Evolutionary conservation across 2,888 invertebrate species (phyloP).

Genomic region (Loripinus fragilis): DNA sequence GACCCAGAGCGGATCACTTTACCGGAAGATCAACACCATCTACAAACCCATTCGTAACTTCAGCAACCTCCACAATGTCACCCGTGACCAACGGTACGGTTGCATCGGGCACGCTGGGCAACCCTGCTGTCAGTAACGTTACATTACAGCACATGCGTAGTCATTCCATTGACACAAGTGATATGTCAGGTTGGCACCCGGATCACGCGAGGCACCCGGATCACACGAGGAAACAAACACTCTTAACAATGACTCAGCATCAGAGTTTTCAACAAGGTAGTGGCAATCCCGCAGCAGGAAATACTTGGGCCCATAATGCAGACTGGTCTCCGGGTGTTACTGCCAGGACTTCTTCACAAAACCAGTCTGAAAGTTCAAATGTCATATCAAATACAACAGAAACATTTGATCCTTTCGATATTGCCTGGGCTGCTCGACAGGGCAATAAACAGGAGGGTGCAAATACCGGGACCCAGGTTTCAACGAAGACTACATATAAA

Average conservation of each 20-base stretch:
- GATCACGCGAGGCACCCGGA: constrained; percentile 62
- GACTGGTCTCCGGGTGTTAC: constrained; percentile 38
- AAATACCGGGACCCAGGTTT: constrained; percentile 55
- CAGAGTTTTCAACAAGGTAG: constrained; percentile 73
- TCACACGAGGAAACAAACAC: constrained; percentile 69
- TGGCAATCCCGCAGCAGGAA: constrained; percentile 47
- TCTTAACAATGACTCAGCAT: constrained; percentile 83
- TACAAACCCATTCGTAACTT: constrained; percentile 67
- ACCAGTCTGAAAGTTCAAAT: constrained; percentile 31
- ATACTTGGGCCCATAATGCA: constrained; percentile 40
- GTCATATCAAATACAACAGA: constrained; percentile 29
- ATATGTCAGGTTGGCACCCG: constrained; percentile 62
- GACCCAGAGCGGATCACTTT: constrained; percentile 26
- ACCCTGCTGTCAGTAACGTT: constrained; percentile 23
- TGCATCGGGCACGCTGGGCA: background rate
- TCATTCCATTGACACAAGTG: constrained; percentile 81
- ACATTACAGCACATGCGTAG: constrained; percentile 72
- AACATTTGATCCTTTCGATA: constrained; percentile 90
- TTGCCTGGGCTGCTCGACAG: constrained; percentile 91
- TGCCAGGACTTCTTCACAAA: constrained; percentile 6
- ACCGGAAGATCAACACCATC: constrained; percentile 54
- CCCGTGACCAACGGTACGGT: constrained; percentile 47
- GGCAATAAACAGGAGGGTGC: constrained; percentile 83
- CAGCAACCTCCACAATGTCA: constrained; percentile 36
- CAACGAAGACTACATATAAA: constrained; percentile 60